Percentiles rank a stretch among this genome's conserved stretches.
These are phyloP conservation scores for Drosophila tani DNA, from an alignment of 1,140 invertebrate species.

Conservation along the genomic window DNA sequence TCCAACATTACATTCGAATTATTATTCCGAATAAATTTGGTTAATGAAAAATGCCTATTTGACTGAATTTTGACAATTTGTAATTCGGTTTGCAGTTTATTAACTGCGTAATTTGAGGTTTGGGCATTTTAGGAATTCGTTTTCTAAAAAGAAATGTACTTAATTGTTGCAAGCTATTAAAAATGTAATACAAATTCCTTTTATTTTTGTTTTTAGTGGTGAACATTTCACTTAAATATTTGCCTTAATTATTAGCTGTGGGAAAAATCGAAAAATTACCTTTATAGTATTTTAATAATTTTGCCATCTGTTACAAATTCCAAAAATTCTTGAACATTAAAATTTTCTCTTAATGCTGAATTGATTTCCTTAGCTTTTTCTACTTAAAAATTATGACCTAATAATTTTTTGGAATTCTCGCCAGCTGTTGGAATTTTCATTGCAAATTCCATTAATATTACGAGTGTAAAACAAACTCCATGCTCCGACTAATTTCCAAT, in stretches of 20 bases:
- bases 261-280: neutral
- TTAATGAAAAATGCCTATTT: neutral
- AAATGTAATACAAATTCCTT: too few relatives aligned
- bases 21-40: neutral
- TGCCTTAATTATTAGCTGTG: neutral
- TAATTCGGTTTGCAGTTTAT: neutral
- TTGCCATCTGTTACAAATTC: neutral
- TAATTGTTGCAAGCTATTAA: slow-evolving; percentile 5
- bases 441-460: slow-evolving; percentile 6
- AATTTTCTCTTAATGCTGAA: neutral
- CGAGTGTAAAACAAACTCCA: neutral
- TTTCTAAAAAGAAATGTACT: neutral
- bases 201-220: neutral
- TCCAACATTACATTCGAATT: neutral
- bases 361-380: neutral
- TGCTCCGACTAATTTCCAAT: neutral
- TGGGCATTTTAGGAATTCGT: neutral
- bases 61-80: neutral
- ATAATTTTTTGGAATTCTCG: neutral
- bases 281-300: neutral
- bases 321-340: neutral
- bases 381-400: neutral
- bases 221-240: too few relatives aligned
- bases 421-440: slow-evolving; percentile 14
- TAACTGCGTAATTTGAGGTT: neutral